Evolutionary conservation across 2,888 invertebrate species (phyloP), one percentile per base, ranked within the genome.

Genomic region (Pristionchus exspectatus): DNA sequence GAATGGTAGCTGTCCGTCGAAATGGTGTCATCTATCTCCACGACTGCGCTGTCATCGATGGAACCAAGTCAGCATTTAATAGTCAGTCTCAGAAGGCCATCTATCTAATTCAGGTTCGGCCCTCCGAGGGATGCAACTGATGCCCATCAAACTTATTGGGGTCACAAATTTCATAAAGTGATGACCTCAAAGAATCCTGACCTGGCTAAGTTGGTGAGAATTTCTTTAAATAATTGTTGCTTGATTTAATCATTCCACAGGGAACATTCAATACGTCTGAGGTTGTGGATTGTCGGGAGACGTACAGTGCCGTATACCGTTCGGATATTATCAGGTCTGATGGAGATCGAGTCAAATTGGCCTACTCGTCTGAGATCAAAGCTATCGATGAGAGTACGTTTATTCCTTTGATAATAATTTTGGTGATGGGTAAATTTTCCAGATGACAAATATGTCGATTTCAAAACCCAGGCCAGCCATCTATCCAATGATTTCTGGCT

Each of bases 1-100:
- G 96, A 93, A 96, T 97, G 90, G 96, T 96, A 91, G 97, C 97
- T 0, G 96, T 96, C 83, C 96, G 96, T 92, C 96, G 96, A 92
- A 96, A 96, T 87, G 95, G 38, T 18, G 27, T 88, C 88, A 88
- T 74, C 44, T 87, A 87, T 27, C 38, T 77, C 44, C 77, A 44
- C 44, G 77, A 77, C 30, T 77, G 77, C 44, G 38, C 30, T 44
- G 50, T 54, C 1, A 54, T 50, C 16, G 50, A 81, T 54, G 50
- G 81, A 54, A 54, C n/a, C 0, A 81, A 54, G 81, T 81, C 10
- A 14, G 30, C 27, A 38, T 30, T 27, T 66, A n/a, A 10, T 66
- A 66, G 10, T 50, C 10, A 12, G 24, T 18, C 59, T 59, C 14
- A 18, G 59, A 21, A 12, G 12, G 14, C 21, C 21, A 16, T 21